Base-by-base conservation (phyloP, 2,113 vertebrate genomes). In the Corvus moneduloides region DNA sequence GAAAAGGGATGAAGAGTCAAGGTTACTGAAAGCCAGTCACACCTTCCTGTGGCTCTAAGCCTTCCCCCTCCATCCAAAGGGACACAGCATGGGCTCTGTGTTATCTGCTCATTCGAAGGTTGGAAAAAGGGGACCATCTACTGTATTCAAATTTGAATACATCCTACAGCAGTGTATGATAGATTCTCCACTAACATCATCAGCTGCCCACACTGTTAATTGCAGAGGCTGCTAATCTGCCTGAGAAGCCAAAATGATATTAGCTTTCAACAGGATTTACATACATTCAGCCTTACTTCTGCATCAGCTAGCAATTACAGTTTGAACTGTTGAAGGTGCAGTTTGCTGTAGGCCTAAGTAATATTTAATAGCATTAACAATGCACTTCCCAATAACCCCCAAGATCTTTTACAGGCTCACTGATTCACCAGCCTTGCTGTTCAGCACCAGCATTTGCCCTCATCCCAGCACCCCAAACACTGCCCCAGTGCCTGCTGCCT, bases 181-280 rank as follows among this genome's bases (percentile, higher is more conserved):
- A 95, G 97, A 98, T 98, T 90, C 68, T 80, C 83, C 93, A 33
- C 96, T 98, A 98, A 98, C 98, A 96, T 97, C 97, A 98, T 98
- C 98, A 98, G 96, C 95, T 96, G 91, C 96, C 95, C 94, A 97
- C 91, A 87, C 93, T 98, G 97, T 97, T 99, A 98, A 99, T 98
- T 98, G 97, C 92, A 98, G 96, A 97, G 96, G 96, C 89, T 97
- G 94, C 97, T 98, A 98, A 98, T 98, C 98, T 91, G 78, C 89
- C 96, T 94, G 92, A 98, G 98, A 96, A 98, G 97, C 98, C 98
- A 98, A 98, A 99, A 98, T 97, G 85, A 95, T 97, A 98, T 98
- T 98, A 98, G 92, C 96, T 98, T 98, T 98, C 98, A 98, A 98
- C 97, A 97, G 98, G 98, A 98, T 99, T 99, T 98, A 97, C 98